phyloP scores from a whole-genome alignment of 1,140 invertebrate genomes.

The Reticulitermes speratus region DNA sequence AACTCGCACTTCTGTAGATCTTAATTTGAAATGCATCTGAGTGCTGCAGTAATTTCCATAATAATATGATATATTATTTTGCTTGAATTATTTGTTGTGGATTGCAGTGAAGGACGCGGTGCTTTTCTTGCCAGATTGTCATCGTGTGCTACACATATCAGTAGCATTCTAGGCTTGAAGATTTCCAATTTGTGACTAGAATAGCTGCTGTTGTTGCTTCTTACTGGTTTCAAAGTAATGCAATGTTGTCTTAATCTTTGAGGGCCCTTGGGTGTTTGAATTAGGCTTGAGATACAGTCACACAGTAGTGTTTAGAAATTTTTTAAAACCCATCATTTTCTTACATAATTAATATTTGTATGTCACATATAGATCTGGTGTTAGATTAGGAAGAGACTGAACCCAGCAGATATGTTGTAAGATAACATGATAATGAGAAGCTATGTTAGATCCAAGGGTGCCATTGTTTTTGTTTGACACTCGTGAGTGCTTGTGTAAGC shows the following conservation, averaged over 20 bases:
- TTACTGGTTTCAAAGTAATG: background rate
- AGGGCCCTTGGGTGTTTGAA: background rate
- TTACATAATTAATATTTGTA: background rate
- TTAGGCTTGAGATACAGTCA: background rate
- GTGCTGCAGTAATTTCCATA: background rate
- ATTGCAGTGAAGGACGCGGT: background rate
- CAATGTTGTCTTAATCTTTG: background rate
- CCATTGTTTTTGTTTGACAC: background rate
- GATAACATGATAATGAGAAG: too few relatives aligned
- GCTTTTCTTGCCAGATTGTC: background rate
- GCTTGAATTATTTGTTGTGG: background rate
- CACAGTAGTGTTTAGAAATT: background rate
- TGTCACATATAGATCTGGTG: background rate
- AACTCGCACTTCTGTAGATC: background rate
- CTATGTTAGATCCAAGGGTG: too few relatives aligned
- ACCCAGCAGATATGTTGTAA: too few relatives aligned
- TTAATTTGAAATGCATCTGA: background rate
- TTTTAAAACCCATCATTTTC: background rate
- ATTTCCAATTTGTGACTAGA: background rate
- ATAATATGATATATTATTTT: background rate
- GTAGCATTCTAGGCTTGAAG: background rate
- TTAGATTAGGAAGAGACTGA: background rate
- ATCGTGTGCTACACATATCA: constrained; percentile 12
- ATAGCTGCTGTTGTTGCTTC: background rate
- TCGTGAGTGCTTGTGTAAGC: background rate